These are phyloP conservation scores for Odontamblyopus lacepedii DNA, from an alignment of 2,797 vertebrate genomes.

Conservation along the genomic window DNA sequence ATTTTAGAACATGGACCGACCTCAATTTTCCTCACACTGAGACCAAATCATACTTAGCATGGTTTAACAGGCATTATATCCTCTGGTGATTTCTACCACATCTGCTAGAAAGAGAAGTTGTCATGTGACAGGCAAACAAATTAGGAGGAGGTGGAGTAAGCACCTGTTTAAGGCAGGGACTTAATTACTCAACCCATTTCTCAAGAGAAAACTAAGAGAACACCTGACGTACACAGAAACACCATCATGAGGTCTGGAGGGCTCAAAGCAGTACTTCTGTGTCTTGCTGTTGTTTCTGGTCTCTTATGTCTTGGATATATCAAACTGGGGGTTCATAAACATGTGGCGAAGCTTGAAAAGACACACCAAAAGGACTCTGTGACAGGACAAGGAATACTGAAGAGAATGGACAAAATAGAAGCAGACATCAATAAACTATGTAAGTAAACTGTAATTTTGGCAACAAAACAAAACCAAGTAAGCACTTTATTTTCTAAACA, in stretches of 20 bases:
- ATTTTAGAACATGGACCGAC: too few species aligned
- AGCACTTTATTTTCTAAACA: constrained; percentile 23
- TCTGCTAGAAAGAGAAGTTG: not conserved
- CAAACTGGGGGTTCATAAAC: constrained; percentile 38
- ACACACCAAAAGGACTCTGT: constrained; percentile 49
- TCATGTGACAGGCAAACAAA: not conserved
- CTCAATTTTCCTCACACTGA: too few species aligned
- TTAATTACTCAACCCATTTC: not conserved
- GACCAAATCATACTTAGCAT: too few species aligned
- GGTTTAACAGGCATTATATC: too few species aligned
- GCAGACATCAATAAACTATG: constrained; percentile 47
- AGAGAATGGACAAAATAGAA: constrained; percentile 66
- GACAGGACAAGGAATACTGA: constrained; percentile 36
- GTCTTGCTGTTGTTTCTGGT: not conserved
- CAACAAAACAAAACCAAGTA: not conserved
- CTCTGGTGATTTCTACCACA: too few species aligned
- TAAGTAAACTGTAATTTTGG: constrained; percentile 39
- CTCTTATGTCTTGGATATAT: constrained; percentile 53
- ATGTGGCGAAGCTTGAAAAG: constrained; percentile 38
- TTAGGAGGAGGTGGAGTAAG: not conserved
- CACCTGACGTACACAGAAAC: not conserved
- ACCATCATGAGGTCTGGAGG: constrained; percentile 48
- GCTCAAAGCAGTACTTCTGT: constrained; percentile 22
- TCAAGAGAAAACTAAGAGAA: not conserved
- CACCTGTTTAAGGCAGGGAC: constrained; percentile 16